Conservation (phyloP, 64 coral and sea anemone species). For the Pocillopora verrucosa region DNA sequence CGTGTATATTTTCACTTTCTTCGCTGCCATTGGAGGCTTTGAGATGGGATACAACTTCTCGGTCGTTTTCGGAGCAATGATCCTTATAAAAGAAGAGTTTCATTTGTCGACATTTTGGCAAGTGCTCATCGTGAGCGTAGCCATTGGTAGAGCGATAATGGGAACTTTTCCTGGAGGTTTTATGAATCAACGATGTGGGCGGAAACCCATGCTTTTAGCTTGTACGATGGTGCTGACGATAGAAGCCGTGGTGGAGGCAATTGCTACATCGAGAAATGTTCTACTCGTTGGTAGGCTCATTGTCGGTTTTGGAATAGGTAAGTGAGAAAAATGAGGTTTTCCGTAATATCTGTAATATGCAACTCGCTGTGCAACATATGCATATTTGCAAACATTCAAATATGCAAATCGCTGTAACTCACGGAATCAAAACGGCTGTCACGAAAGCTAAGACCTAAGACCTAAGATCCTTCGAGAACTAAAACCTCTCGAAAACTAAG, state of each 20-base stretch:
- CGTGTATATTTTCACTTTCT: conserved; percentile 83
- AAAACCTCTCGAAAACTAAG: too few species aligned
- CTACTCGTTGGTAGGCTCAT: conserved; percentile 73
- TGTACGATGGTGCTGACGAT: conserved; percentile 73
- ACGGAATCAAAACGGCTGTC: too few species aligned
- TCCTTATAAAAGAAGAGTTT: conserved; percentile 77
- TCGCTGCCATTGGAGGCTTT: conserved; percentile 92
- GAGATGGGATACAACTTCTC: conserved; percentile 92
- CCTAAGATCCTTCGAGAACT: too few species aligned
- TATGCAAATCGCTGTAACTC: too few species aligned
- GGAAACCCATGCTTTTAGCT: conserved; percentile 69
- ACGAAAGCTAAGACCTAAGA: too few species aligned
- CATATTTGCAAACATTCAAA: too few species aligned
- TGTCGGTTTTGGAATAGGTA: conserved; percentile 93
- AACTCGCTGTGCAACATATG: background rate
- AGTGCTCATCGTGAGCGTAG: conserved; percentile 85
- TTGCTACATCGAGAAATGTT: conserved; percentile 50
- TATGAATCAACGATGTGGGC: conserved; percentile 65
- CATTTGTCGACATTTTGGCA: conserved; percentile 69
- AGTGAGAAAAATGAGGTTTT: background rate
- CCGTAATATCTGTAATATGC: background rate
- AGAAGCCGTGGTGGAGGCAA: conserved; percentile 75
- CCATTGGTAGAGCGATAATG: conserved; percentile 77
- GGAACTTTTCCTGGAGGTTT: conserved; percentile 74
- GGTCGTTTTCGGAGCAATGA: conserved; percentile 89